Evolutionary conservation across 1,140 invertebrate genomes (phyloP), one percentile per base, ranked within the genome.

Genomic region (Anadara kagoshimensis): DNA sequence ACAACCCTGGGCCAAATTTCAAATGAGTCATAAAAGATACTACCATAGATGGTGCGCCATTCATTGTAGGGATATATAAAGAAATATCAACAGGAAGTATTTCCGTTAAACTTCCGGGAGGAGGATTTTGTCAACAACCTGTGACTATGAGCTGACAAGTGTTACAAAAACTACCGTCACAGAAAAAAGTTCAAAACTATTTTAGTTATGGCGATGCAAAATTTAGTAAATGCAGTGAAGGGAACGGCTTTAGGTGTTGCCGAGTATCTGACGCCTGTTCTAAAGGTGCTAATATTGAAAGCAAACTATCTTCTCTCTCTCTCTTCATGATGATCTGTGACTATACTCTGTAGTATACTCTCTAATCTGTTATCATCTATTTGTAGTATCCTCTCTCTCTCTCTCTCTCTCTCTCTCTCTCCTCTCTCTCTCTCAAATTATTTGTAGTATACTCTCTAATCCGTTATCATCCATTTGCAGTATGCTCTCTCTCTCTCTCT

Each of bases 141-240:
- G 29, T 36, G 29, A 36, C 29, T 36, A 36, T 36, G 29, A 36
- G 29, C 29, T 36, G 29, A 36, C 29, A 7, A 36, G 2, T 36
- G 2, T 7, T 7, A 36, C 7, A 3, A 36, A n/a, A 36, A 36
- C 29, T 36, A 36, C 29, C 2, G 29, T 3, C 2, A 36, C 2
- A 36, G 29, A 36, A 36, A 36, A 36, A 36, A 36, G 7, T 3
- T 3, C 7, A 3, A 36, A 36, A 36, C 29, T 3, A 36, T 36
- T 36, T 36, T 36, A 36, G 29, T 3, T 36, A 36, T 36, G 29
- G 29, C 29, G 3, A 98, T 99, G 97, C 96, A 98, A 90, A 97
- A 94, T 91, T 93, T 99, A 29, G 94, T 98, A 43, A 99, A 99
- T 87, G 94, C 94, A 22, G 94, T 99, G 0, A 99, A 99, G 91